Evolutionary conservation across 2,888 invertebrate species (phyloP).

Genomic region (Phymatocera aterrima): DNA sequence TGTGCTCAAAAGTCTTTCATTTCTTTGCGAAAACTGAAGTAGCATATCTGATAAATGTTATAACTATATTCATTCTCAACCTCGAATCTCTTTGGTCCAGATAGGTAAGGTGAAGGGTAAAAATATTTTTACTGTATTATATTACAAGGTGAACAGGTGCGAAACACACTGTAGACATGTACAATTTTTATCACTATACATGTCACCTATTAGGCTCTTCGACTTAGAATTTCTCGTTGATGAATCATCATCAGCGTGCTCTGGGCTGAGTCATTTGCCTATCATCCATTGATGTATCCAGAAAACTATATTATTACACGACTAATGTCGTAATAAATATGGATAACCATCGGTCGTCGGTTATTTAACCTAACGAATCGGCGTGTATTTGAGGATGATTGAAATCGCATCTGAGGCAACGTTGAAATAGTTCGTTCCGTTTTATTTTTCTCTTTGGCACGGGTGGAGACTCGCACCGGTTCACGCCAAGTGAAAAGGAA

Average conservation of each 20-base stretch:
- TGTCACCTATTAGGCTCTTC: not conserved
- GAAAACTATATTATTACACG: not conserved
- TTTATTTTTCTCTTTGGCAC: not conserved
- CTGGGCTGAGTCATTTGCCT: not conserved
- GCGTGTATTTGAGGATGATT: not conserved
- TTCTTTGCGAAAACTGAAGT: not conserved
- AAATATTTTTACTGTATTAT: not conserved
- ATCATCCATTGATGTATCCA: not conserved
- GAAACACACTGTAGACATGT: not conserved
- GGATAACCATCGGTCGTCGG: not conserved
- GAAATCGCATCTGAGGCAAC: not conserved
- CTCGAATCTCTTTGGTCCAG: not conserved
- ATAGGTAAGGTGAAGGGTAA: not conserved
- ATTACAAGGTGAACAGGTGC: not conserved
- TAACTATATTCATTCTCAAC: not conserved
- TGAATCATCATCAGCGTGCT: not conserved
- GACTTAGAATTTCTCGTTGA: not conserved
- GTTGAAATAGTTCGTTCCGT: not conserved
- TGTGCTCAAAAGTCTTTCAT: too few species aligned
- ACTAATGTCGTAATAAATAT: not conserved
- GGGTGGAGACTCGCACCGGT: constrained; percentile 11
- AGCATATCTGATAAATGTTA: not conserved
- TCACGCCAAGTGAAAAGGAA: not conserved
- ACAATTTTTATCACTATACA: not conserved
- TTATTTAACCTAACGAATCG: not conserved